These are phyloP conservation scores for Antechinus stuartii DNA, from an alignment of 2,113 vertebrate genomes.

Conservation along the genomic window DNA sequence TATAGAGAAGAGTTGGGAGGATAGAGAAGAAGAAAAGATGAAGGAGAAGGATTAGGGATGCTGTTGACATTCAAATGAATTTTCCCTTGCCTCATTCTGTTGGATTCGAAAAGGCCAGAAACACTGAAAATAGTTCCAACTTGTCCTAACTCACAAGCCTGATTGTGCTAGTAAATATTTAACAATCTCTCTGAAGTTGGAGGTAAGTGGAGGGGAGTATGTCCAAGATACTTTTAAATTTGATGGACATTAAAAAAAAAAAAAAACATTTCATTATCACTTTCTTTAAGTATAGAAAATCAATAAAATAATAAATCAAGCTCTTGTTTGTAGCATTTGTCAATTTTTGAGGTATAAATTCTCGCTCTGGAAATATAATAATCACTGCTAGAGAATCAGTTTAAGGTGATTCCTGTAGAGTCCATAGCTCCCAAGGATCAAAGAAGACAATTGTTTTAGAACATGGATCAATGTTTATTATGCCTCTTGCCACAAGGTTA, in stretches of 20 bases:
- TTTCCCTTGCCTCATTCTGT: neutral
- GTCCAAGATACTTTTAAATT: neutral
- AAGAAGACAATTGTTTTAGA: constrained; percentile 92
- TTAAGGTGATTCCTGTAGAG: neutral
- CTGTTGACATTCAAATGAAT: neutral
- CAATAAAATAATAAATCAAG: neutral
- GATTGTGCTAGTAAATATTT: neutral
- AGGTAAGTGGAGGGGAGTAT: neutral
- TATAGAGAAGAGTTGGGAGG: rapidly evolving
- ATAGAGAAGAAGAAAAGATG: neutral
- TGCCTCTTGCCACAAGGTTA: constrained; percentile 93
- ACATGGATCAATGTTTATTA: constrained; percentile 90
- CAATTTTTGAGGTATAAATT: neutral
- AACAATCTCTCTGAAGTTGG: neutral
- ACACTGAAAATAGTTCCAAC: constrained; percentile 89
- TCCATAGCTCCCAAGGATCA: constrained; percentile 77
- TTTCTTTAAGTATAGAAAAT: neutral
- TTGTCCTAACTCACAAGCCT: constrained; percentile 84
- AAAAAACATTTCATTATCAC: neutral
- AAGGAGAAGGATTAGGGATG: neutral
- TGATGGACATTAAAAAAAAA: neutral
- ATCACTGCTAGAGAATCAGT: neutral
- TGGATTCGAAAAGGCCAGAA: constrained; percentile 77
- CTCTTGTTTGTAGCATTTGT: neutral
- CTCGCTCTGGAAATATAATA: neutral